A percentile compares a stretch with the other conserved stretches of the same genome.
phyloP scores from a whole-genome alignment of 2,888 invertebrate species.

The Lapara coniferarum region DNA sequence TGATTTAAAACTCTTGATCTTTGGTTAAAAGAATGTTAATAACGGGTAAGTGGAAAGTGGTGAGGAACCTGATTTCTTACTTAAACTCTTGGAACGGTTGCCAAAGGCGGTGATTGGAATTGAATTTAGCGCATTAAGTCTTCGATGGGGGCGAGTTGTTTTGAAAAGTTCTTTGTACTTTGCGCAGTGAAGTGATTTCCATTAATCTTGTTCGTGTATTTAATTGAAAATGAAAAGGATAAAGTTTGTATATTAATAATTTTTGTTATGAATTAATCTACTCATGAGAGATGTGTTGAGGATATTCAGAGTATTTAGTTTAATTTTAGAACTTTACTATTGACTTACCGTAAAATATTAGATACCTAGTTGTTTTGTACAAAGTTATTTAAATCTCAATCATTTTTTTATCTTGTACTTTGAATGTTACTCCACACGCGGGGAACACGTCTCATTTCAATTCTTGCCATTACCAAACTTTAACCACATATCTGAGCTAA shows the following conservation, averaged over 20 bases:
- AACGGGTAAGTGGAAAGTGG: background rate
- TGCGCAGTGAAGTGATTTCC: background rate
- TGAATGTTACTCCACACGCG: background rate
- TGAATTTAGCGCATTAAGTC: conserved; percentile 8
- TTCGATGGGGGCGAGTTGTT: background rate
- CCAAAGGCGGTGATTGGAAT: conserved; percentile 12
- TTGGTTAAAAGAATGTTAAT: conserved; percentile 8
- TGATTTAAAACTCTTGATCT: conserved; percentile 8
- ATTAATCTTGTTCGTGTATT: conserved; percentile 7
- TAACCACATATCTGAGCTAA: background rate
- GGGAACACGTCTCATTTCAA: background rate
- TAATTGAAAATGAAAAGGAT: background rate
- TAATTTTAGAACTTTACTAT: no score
- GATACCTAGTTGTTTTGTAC: no score
- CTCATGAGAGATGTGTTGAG: no score
- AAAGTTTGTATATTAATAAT: background rate
- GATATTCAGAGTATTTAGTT: no score
- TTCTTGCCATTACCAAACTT: background rate
- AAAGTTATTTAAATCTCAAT: no score
- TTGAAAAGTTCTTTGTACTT: conserved; percentile 17
- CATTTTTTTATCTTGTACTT: no score
- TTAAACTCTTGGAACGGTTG: conserved; percentile 13
- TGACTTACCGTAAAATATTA: no score
- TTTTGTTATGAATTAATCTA: background rate
- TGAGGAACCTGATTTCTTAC: conserved; percentile 16